Conservation (phyloP, 2,888 invertebrate genomes). For the Tortrix viridana region DNA sequence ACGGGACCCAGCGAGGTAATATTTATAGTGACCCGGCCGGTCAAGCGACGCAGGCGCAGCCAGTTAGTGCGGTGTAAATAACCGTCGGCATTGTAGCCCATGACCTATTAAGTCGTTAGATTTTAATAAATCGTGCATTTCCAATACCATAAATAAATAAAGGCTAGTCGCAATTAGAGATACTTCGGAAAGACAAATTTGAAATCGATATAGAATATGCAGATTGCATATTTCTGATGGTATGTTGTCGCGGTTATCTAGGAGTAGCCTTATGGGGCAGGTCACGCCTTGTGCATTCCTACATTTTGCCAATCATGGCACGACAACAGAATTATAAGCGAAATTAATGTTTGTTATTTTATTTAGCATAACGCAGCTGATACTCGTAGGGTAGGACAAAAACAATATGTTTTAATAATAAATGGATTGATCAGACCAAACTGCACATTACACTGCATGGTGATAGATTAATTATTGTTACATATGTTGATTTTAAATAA, state of each 20-base stretch:
- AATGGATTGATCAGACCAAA: no score
- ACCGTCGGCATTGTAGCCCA: slow-evolving; percentile 46
- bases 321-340: neutral
- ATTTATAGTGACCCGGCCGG: slow-evolving; percentile 67
- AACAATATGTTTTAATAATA: no score
- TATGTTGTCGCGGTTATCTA: neutral
- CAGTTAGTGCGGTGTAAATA: slow-evolving; percentile 53
- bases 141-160: slow-evolving; percentile 22
- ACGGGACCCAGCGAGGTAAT: slow-evolving; percentile 60
- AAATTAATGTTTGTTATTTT: no score
- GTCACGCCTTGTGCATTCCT: slow-evolving; percentile 30
- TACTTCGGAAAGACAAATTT: slow-evolving; percentile 10
- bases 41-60: slow-evolving; percentile 55
- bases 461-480: no score
- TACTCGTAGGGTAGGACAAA: no score
- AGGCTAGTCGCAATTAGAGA: neutral
- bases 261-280: slow-evolving; percentile 13
- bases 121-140: slow-evolving; percentile 19
- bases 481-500: no score
- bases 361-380: no score
- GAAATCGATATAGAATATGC: slow-evolving; percentile 22
- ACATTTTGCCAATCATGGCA: slow-evolving; percentile 3
- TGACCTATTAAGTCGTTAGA: slow-evolving; percentile 35
- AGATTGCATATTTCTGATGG: slow-evolving; percentile 12
- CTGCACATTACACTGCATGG: no score